Conservation (phyloP, 2,113 vertebrate genomes). For the Colius striatus region DNA sequence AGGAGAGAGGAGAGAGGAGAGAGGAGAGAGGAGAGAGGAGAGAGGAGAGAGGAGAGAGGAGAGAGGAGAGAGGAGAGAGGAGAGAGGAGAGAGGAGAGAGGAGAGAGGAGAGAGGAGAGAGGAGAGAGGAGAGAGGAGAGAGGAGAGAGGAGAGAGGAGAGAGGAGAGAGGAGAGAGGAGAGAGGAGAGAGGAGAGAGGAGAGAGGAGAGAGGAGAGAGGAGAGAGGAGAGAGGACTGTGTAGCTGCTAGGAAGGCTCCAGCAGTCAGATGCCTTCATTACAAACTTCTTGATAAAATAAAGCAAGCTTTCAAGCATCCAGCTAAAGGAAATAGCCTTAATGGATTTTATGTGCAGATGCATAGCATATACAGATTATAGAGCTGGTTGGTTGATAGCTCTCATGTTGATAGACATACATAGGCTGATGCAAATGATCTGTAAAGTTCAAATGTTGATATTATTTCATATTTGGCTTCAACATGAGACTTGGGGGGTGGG, state of each 20-base stretch:
- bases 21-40: no score
- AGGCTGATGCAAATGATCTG: not conserved
- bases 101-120: no score
- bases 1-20: no score
- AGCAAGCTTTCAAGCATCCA: not conserved
- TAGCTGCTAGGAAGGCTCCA: not conserved
- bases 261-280: not conserved
- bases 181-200: no score
- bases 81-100: no score
- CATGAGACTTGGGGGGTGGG: fast-evolving
- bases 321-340: not conserved
- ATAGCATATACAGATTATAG: not conserved
- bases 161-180: no score
- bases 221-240: no score
- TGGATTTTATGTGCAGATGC: not conserved
- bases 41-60: no score
- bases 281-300: not conserved
- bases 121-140: no score
- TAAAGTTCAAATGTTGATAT: not conserved
- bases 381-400: not conserved
- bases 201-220: no score
- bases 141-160: no score
- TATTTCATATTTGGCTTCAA: not conserved
- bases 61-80: no score
- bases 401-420: not conserved